Conservation (phyloP, 1,140 invertebrate genomes). For the Neodiprion virginianus region DNA sequence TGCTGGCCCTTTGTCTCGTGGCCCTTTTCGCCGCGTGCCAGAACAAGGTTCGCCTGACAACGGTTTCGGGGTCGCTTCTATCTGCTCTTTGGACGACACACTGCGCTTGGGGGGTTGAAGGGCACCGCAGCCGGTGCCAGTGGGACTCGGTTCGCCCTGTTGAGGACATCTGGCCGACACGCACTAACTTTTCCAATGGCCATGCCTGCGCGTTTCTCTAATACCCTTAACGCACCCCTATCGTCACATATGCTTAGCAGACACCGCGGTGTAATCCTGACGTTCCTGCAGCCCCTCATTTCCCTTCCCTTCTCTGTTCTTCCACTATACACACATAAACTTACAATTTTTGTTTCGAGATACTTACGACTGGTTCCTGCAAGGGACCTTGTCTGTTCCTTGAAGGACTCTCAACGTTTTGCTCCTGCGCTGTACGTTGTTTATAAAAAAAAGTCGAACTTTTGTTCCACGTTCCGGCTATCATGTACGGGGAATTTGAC, state of each 20-base stretch:
- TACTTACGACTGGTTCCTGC: too few species aligned
- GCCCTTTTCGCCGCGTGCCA: too few species aligned
- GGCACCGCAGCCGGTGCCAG: constrained; percentile 31
- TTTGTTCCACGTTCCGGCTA: too few species aligned
- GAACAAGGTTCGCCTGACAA: neutral
- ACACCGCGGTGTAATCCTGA: constrained; percentile 38
- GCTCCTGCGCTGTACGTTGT: too few species aligned
- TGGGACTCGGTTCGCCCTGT: constrained; percentile 49
- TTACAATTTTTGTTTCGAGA: too few species aligned
- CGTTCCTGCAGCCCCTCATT: constrained; percentile 13
- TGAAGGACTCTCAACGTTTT: too few species aligned
- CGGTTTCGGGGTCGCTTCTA: neutral
- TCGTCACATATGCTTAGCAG: constrained; percentile 54
- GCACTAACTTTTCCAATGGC: constrained; percentile 30
- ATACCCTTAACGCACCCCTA: constrained; percentile 44
- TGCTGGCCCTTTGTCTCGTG: too few species aligned
- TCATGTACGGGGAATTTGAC: too few species aligned
- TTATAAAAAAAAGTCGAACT: too few species aligned
- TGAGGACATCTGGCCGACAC: constrained; percentile 50
- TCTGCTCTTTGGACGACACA: neutral
- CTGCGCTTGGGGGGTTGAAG: neutral
- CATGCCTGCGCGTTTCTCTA: constrained; percentile 24
- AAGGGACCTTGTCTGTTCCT: too few species aligned
- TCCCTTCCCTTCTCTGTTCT: neutral
- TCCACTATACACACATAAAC: neutral